phyloP scores from a whole-genome alignment of 2,797 vertebrate species.

The Acipenser oxyrinchus region DNA sequence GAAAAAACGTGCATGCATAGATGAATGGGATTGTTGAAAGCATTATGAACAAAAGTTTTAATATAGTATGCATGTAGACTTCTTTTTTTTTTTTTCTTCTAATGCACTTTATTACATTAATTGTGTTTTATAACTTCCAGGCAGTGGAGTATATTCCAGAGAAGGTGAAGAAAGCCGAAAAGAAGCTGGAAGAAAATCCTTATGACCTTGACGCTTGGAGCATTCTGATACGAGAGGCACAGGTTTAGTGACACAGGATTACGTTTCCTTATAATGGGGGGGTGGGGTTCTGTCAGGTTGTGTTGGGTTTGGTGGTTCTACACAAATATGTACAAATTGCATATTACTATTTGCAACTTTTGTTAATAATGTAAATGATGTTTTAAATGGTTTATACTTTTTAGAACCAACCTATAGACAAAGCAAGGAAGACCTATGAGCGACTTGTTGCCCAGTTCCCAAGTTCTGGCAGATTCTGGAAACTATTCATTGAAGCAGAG shows the following conservation, averaged over 20 bases:
- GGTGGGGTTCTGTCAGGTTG: not conserved
- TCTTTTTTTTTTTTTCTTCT: too few species aligned
- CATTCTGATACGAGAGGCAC: constrained; percentile 99
- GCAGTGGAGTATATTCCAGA: constrained; percentile 94
- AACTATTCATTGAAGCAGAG: constrained; percentile 99
- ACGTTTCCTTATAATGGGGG: constrained; percentile 77
- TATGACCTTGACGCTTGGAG: constrained; percentile 99
- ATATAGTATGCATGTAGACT: too few species aligned
- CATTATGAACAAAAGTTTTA: too few species aligned
- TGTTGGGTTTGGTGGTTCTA: constrained; percentile 31
- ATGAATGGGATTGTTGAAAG: too few species aligned
- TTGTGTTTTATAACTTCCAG: constrained; percentile 50
- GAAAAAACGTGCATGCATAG: too few species aligned
- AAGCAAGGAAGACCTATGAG: constrained; percentile 99
- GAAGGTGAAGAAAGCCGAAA: constrained; percentile 99
- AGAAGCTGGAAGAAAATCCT: constrained; percentile 99
- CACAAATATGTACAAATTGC: constrained; percentile 23
- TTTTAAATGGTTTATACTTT: constrained; percentile 81
- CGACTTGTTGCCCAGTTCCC: constrained; percentile 99
- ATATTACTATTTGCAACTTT: constrained; percentile 7
- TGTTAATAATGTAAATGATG: constrained; percentile 60
- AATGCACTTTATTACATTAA: constrained; percentile 26
- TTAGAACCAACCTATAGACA: constrained; percentile 99
- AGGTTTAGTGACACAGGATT: constrained; percentile 99
- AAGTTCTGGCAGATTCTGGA: constrained; percentile 99